These are phyloP conservation scores for Episyrphus balteatus DNA, from an alignment of 1,140 invertebrate species.

Conservation along the genomic window DNA sequence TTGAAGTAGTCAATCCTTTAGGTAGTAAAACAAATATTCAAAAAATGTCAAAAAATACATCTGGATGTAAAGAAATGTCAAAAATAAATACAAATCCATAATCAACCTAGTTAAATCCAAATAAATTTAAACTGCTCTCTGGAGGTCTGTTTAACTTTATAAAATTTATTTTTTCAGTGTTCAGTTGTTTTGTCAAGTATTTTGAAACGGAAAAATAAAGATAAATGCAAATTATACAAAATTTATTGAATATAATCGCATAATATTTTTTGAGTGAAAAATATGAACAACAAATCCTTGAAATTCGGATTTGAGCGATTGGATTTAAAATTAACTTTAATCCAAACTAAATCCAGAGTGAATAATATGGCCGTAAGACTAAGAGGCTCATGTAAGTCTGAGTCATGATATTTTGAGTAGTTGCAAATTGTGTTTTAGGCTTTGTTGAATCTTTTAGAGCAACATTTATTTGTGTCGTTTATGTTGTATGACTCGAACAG, in stretches of 20 bases:
- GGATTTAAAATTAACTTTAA: no score
- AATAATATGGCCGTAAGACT: no score
- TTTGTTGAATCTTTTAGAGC: conserved; percentile 4
- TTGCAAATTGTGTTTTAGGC: conserved; percentile 3
- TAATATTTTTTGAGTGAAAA: conserved; percentile 1
- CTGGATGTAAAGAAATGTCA: no score
- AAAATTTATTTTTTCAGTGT: neutral
- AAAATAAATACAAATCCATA: no score
- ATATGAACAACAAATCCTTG: conserved; percentile 1
- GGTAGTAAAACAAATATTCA: conserved; percentile 2
- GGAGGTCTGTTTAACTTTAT: conserved; percentile 2
- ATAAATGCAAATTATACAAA: no score
- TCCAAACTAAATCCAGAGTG: no score
- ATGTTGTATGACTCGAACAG: conserved; percentile 3
- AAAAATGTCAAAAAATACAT: no score
- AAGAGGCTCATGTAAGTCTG: conserved; percentile 4
- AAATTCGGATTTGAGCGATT: no score
- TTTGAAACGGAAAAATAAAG: no score
- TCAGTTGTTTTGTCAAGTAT: no score
- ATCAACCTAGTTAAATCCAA: no score
- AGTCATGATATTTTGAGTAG: conserved; percentile 4
- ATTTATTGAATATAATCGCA: conserved; percentile 2
- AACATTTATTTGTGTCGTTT: conserved; percentile 1
- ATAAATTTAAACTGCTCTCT: no score
- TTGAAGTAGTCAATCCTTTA: conserved; percentile 1